Base-by-base conservation (phyloP, 30 jellyfish, hydroid and myxozoan species). In the Cassiopea andromeda region DNA sequence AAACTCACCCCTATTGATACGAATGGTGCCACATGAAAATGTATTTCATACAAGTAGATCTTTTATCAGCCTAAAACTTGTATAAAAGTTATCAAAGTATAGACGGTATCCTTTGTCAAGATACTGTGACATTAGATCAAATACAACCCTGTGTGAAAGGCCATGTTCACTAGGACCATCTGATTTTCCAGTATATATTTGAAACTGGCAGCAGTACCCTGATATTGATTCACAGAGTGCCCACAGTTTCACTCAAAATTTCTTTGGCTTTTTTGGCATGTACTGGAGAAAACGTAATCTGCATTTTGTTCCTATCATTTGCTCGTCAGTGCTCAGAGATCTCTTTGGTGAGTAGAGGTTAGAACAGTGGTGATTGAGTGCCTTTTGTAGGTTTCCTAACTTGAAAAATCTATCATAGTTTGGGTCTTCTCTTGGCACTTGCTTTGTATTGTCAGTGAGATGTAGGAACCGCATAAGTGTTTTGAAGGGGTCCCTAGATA, bases 101-200 rank as follows among this genome's bases (percentile, higher is more conserved):
- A 86, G 89, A 73, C 60, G 93, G 74, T 15, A 86, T 44, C 79
- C 93, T 57, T 86, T 86, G 91, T 75, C 93, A 17, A 86, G 72
- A 79, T 86, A 86, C 38, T 19, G 16, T 18, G 78, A 19, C 91
- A 88, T 78, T 15, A 78, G 78, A 46, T 88, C 95, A 88, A 49
- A 77, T 46, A 69, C 91, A 44, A 88, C 92, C 64, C 95, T 78
- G 66, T 87, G 78, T 84, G 92, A 48, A n/a, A 84, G 85, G 18
- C 77, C 92, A 72, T 84, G 76, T 73, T 84, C 85, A 3, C 46
- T 49, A 38, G 66, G 89, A 43, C 59, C 78, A 54, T 44, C 77
- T 14, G 88, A 13, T 60, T 76, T 86, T 27, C 93, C 93, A 43
- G 93, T 84, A 1, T 69, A 68, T 2, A 84, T 73, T 46, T 84